phyloP scores from a whole-genome alignment of 2,888 invertebrate genomes.

The Oconnorella tubifera region DNA sequence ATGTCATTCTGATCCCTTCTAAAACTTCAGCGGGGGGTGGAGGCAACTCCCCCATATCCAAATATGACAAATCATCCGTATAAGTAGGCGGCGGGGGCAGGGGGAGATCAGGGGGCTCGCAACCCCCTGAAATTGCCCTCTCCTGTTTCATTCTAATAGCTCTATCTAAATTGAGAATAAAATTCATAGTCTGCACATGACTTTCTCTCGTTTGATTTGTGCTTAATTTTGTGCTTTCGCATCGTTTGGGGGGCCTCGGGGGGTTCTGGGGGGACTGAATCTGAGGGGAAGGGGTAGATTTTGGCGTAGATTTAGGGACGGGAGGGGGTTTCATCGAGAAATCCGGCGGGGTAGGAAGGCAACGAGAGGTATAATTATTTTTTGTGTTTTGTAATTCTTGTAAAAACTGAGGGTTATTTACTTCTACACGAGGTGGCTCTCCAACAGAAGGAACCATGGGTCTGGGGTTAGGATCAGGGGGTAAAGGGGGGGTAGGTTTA shows the following conservation, averaged over 20 bases:
- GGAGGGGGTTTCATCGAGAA: no score
- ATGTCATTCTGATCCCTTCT: conserved; percentile 13
- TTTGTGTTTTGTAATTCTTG: no score
- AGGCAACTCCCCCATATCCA: conserved; percentile 23
- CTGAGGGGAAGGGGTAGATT: no score
- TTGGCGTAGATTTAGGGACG: no score
- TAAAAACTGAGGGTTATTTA: no score
- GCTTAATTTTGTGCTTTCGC: conserved; percentile 19
- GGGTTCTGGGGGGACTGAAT: neutral
- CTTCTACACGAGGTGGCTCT: no score
- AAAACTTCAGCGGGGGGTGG: conserved; percentile 26
- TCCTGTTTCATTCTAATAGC: conserved; percentile 16
- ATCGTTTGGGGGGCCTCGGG: conserved; percentile 20
- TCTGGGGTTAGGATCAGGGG: no score
- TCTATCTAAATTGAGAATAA: conserved; percentile 23
- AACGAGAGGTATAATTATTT: no score
- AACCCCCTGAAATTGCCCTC: conserved; percentile 13
- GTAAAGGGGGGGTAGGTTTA: no score
- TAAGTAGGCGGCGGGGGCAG: conserved; percentile 19
- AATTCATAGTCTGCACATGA: conserved; percentile 21
- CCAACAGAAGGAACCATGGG: no score
- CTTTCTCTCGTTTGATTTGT: no score
- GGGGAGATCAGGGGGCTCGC: conserved; percentile 14
- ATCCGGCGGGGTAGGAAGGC: no score
- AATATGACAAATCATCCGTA: conserved; percentile 18